Evolutionary conservation across 2,113 vertebrate genomes (phyloP).

Genomic region (Percopsis transmontana): DNA sequence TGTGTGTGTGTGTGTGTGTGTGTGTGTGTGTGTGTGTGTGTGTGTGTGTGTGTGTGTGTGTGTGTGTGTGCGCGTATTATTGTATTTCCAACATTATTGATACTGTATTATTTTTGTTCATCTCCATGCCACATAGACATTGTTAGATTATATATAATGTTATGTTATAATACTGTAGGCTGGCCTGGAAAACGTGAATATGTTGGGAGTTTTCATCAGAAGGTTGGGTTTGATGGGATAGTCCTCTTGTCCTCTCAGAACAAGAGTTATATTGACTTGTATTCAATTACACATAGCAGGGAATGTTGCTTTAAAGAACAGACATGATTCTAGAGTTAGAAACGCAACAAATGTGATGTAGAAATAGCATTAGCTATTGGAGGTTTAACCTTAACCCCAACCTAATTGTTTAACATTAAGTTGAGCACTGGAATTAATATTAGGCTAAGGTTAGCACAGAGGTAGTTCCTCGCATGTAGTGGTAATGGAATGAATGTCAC

Average conservation of each 20-base stretch:
- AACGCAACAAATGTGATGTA: not conserved
- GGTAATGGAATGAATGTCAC: not conserved
- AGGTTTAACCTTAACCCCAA: not conserved
- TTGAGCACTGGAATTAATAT: not conserved
- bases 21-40: constrained; percentile 1
- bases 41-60: constrained; percentile 10
- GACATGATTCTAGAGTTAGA: too few species aligned
- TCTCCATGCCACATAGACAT: not conserved
- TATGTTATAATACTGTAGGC: too few species aligned
- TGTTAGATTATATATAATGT: not conserved
- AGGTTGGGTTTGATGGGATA: too few species aligned
- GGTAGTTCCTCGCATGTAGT: not conserved
- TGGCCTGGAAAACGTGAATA: too few species aligned
- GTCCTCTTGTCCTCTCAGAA: too few species aligned
- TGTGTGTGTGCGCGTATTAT: not conserved
- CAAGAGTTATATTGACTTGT: too few species aligned
- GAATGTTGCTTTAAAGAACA: too few species aligned
- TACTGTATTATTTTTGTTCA: not conserved
- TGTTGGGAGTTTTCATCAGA: too few species aligned
- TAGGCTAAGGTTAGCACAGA: not conserved
- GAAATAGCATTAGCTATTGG: not conserved
- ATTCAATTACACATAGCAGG: too few species aligned
- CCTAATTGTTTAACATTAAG: not conserved
- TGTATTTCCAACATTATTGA: not conserved
- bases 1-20: constrained; percentile 1